These are phyloP conservation scores for Pollenia amentaria DNA, from an alignment of 2,888 invertebrate genomes.

Conservation along the genomic window DNA sequence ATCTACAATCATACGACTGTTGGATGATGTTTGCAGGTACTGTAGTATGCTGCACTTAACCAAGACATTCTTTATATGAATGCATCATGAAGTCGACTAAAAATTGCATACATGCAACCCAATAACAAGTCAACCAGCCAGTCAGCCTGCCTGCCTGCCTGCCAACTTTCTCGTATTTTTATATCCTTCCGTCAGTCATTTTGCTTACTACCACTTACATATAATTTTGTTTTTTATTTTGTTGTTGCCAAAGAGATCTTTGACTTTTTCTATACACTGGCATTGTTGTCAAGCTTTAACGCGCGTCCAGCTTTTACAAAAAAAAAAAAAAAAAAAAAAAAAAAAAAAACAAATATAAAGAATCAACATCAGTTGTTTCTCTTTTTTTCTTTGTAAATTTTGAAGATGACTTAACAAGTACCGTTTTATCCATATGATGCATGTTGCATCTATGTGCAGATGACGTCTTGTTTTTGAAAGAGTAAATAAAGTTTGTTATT, in stretches of 20 bases:
- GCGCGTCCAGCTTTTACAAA: slow-evolving; percentile 32
- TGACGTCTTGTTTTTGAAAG: not conserved
- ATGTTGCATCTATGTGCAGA: slow-evolving; percentile 1
- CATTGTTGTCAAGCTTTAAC: slow-evolving; percentile 64
- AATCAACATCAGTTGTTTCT: slow-evolving; percentile 30
- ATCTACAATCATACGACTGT: not conserved
- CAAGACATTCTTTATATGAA: slow-evolving; percentile 17
- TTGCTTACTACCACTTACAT: slow-evolving; percentile 10
- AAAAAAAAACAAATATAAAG: not conserved
- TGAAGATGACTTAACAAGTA: slow-evolving; percentile 61
- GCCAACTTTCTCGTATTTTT: slow-evolving; percentile 40
- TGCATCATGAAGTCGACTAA: slow-evolving; percentile 19
- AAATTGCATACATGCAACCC: slow-evolving; percentile 20
- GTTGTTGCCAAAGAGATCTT: slow-evolving; percentile 56
- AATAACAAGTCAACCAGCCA: slow-evolving; percentile 15
- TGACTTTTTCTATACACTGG: slow-evolving; percentile 42
- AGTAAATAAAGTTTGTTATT: not conserved
- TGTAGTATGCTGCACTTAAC: not conserved
- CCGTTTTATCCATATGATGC: slow-evolving; percentile 54
- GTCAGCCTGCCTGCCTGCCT: slow-evolving; percentile 3
- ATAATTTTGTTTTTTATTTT: slow-evolving; percentile 25
- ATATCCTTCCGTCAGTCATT: slow-evolving; percentile 65
- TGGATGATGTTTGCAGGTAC: not conserved
- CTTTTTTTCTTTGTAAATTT: slow-evolving; percentile 29
- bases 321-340: not conserved